Percentiles rank a stretch among this genome's conserved stretches.
These are phyloP conservation scores for Pangasianodon gigas DNA, from an alignment of 2,113 vertebrate genomes.

Conservation along the genomic window DNA sequence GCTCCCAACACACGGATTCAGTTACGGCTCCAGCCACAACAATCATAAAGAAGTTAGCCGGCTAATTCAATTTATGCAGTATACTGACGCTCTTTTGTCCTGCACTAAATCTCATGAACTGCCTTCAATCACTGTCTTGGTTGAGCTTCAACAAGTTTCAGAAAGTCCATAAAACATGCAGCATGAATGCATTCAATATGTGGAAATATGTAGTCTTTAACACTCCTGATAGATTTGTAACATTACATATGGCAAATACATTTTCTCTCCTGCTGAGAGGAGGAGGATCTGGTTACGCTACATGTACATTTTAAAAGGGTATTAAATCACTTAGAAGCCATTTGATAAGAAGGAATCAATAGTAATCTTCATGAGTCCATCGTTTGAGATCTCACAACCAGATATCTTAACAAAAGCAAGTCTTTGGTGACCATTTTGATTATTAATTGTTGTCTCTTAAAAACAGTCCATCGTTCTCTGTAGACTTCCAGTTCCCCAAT, in stretches of 20 bases:
- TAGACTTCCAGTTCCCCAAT: neutral
- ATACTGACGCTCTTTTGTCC: neutral
- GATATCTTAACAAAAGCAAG: neutral
- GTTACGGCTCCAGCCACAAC: slow-evolving; percentile 33
- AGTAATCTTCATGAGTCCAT: neutral
- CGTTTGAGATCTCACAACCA: neutral
- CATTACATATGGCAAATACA: neutral
- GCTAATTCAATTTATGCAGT: neutral
- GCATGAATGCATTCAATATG: slow-evolving; percentile 1
- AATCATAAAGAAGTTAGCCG: slow-evolving; percentile 22
- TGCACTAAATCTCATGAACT: neutral
- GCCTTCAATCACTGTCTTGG: neutral
- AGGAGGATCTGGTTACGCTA: neutral
- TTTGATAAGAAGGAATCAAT: neutral
- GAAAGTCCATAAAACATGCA: slow-evolving; percentile 7
- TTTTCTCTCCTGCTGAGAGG: neutral
- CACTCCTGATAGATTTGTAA: neutral
- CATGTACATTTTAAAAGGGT: neutral
- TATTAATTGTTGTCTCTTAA: neutral
- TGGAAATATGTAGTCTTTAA: neutral
- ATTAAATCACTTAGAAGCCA: slow-evolving; percentile 1
- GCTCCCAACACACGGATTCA: neutral
- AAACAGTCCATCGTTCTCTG: neutral
- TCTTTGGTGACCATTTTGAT: neutral
- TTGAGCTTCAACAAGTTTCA: neutral